Percentiles rank a stretch among this genome's conserved stretches.
These are phyloP conservation scores for Clitarchus hookeri DNA, from an alignment of 2,888 invertebrate species.

Conservation along the genomic window DNA sequence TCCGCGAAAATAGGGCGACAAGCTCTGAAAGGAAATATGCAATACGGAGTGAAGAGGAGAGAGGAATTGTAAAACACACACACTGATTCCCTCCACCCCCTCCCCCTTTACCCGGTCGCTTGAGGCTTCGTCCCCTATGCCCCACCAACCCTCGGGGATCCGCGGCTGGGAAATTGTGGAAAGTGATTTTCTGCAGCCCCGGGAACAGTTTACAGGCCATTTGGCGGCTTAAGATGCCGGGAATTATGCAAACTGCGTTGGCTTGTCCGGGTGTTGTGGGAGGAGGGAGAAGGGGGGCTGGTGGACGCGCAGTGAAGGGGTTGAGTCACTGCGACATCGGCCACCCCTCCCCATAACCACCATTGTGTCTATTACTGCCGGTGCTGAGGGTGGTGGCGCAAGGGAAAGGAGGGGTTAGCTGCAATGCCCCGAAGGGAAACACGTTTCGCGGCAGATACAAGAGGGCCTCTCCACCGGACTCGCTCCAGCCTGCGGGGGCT, in stretches of 20 bases:
- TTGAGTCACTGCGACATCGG: not conserved
- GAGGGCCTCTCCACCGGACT: too few species aligned
- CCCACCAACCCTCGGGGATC: not conserved
- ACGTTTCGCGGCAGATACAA: too few species aligned
- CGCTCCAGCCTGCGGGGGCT: too few species aligned
- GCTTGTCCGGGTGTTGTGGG: not conserved
- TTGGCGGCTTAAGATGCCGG: constrained; percentile 4
- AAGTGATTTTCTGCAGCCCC: constrained; percentile 1
- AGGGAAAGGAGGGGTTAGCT: too few species aligned
- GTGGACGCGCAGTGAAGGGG: not conserved
- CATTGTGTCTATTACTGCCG: not conserved
- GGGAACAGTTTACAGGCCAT: constrained; percentile 10
- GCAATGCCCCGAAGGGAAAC: too few species aligned
- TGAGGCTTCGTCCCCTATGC: not conserved
- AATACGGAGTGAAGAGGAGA: not conserved
- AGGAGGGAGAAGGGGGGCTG: not conserved
- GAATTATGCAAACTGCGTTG: not conserved
- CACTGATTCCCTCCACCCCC: not conserved
- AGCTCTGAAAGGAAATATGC: not conserved
- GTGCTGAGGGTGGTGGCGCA: too few species aligned
- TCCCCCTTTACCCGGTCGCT: not conserved
- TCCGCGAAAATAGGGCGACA: not conserved
- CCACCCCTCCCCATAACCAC: not conserved
- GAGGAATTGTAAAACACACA: constrained; percentile 14
- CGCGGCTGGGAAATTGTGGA: constrained; percentile 4